Evolutionary conservation across 2,113 vertebrate genomes (phyloP), one percentile per base, ranked within the genome.

Genomic region (Centropristis striata): DNA sequence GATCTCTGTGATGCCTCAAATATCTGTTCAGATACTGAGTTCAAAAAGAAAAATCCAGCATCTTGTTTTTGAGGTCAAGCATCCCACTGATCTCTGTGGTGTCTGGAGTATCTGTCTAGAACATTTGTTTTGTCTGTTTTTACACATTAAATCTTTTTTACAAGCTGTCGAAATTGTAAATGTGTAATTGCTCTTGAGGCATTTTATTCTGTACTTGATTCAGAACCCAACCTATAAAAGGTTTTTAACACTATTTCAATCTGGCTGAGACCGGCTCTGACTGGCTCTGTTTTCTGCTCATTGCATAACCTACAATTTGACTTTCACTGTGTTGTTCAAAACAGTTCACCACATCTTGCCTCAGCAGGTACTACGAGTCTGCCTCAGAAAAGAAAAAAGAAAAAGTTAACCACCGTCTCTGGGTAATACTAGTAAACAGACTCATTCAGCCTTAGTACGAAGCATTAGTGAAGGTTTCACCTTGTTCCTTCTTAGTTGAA

Each of bases 221-320:
- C 21, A 60, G 28, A 71, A 64, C 21, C 55, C 41, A 20, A 20
- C 39, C 65, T 32, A 27, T 83, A 66, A 80, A 87, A 11, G 9
- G 25, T 68, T 77, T 63, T 71, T 36, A 70, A 67, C 81, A 76
- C 70, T 60, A 15, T 85, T 83, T 67, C 60, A 86, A 78, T 71
- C 86, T 18, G 63, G 85, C 75, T 42, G 8, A 36, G 67, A 86
- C 88, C 12, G 83, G 86, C 55, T 86, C 15, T 59, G 73, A 68
- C 88, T 39, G 78, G 75, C 54, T 74, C 47, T 74, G 81, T 74
- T 77, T 88, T 71, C 64, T 7, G 11, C 13, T 36, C 37, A 71
- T 92, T 91, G 68, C 86, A 76, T 71, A 93, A 93, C 83, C 59
- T 75, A 64, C 81, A 82, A 85, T 91, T 91, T 75, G 47, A 81